Percentiles rank a stretch among this genome's conserved stretches.
These are phyloP conservation scores for Atta colombica DNA, from an alignment of 1,140 invertebrate genomes.

Conservation along the genomic window DNA sequence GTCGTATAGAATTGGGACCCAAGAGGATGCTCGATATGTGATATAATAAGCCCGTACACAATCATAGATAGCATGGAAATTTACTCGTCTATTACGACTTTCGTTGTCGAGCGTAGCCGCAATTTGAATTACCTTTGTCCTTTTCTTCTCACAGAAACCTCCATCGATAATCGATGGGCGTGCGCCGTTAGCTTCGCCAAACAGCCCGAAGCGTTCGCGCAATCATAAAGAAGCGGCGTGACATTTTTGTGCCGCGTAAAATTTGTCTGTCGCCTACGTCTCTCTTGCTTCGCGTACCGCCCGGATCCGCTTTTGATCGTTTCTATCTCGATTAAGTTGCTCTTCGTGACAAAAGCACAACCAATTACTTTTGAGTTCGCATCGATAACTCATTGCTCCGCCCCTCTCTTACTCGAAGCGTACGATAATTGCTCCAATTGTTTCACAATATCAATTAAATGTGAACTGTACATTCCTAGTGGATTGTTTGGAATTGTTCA, in stretches of 20 bases:
- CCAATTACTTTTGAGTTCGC: constrained; percentile 54
- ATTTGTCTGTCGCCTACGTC: constrained; percentile 47
- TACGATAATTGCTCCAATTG: constrained; percentile 43
- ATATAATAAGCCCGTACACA: not conserved
- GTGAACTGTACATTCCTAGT: not conserved
- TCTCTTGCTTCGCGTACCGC: not conserved
- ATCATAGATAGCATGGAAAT: constrained; percentile 53
- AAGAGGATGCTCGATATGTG: not conserved
- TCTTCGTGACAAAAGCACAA: constrained; percentile 30
- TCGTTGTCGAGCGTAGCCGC: constrained; percentile 42
- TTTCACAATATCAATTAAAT: constrained; percentile 26
- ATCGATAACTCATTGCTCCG: constrained; percentile 50
- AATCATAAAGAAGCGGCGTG: constrained; percentile 53
- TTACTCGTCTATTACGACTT: constrained; percentile 56
- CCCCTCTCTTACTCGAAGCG: not conserved
- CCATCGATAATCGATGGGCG: constrained; percentile 69
- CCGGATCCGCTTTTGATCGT: constrained; percentile 36
- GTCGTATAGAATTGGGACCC: not conserved
- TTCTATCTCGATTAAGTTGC: constrained; percentile 47
- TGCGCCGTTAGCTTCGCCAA: constrained; percentile 52
- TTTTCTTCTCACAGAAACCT: constrained; percentile 54
- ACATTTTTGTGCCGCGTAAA: constrained; percentile 35
- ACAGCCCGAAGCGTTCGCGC: constrained; percentile 36
- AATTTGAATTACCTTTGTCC: constrained; percentile 69
- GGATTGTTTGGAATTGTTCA: not conserved